Percentiles rank a stretch among this genome's conserved stretches.
These are phyloP conservation scores for Hemibagrus guttatus DNA, from an alignment of 2,797 vertebrate genomes.

Conservation along the genomic window DNA sequence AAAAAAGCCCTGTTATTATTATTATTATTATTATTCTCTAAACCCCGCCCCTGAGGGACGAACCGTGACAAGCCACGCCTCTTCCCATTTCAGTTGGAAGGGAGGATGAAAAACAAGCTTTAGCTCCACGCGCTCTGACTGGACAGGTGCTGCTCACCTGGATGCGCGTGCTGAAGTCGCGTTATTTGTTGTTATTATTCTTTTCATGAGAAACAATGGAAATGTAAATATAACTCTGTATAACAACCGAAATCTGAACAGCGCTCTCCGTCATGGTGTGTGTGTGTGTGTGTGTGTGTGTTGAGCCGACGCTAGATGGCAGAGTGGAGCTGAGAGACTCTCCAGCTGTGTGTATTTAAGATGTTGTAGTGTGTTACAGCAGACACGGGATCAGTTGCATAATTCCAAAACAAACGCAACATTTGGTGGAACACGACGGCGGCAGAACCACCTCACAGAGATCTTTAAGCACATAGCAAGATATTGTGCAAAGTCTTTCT, in stretches of 20 bases:
- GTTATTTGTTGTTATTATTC: no score
- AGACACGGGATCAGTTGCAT: slow-evolving; percentile 70
- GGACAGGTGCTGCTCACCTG: slow-evolving; percentile 16
- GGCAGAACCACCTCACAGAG: neutral
- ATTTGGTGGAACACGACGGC: neutral
- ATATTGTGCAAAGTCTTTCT: neutral
- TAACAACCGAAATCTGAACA: neutral
- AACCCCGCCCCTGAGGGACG: slow-evolving; percentile 60
- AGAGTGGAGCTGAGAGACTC: slow-evolving; percentile 81
- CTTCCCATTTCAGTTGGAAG: neutral
- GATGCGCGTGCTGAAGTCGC: neutral
- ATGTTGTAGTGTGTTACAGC: slow-evolving; percentile 19
- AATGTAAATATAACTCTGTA: neutral
- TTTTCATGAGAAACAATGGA: neutral
- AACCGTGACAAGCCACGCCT: slow-evolving; percentile 71
- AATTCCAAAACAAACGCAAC: slow-evolving; percentile 69
- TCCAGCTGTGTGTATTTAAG: neutral
- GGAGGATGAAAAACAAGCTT: no score
- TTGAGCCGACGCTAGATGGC: slow-evolving; percentile 87
- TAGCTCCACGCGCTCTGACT: neutral
- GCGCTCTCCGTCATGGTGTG: neutral
- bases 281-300: slow-evolving; percentile 9
- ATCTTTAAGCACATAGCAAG: neutral
- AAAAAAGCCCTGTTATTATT: slow-evolving; percentile 22
- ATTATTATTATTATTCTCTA: slow-evolving; percentile 35